Conservation (phyloP, 1,140 invertebrate species). For the Scaptomyza hsui region DNA sequence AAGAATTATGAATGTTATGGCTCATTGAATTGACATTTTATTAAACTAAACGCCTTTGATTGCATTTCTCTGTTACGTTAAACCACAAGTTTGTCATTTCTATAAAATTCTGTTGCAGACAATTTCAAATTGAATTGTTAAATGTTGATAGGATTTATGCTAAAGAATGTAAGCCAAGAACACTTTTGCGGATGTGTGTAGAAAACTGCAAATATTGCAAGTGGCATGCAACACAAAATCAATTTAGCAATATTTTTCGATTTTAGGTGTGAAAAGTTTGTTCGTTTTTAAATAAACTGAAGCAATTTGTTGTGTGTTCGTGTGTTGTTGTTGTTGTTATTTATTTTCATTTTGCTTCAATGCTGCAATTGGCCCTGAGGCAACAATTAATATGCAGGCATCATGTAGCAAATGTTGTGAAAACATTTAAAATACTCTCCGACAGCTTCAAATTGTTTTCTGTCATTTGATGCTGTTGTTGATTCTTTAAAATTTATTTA, state of each 20-base stretch:
- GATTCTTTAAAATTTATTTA: not conserved
- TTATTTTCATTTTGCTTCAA: too few relatives aligned
- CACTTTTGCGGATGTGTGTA: too few relatives aligned
- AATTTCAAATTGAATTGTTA: not conserved
- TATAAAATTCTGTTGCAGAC: not conserved
- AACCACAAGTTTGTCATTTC: not conserved
- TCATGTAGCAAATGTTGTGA: not conserved
- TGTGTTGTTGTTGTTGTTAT: too few relatives aligned
- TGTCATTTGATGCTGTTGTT: not conserved
- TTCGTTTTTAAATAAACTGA: too few relatives aligned
- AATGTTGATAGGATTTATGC: not conserved
- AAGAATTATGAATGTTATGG: not conserved
- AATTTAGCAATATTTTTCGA: not conserved
- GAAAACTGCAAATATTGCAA: not conserved
- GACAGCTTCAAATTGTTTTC: not conserved
- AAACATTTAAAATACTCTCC: not conserved
- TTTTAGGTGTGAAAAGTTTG: too few relatives aligned
- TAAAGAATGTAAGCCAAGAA: not conserved
- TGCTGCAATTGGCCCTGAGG: not conserved
- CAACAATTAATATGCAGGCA: not conserved
- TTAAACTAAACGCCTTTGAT: conserved; percentile 4
- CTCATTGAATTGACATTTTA: not conserved
- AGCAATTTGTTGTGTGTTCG: too few relatives aligned
- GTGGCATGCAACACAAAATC: not conserved
- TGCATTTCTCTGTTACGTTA: not conserved